Evolutionary conservation across 1,140 invertebrate species (phyloP).

Genomic region (Drosophila bocqueti): DNA sequence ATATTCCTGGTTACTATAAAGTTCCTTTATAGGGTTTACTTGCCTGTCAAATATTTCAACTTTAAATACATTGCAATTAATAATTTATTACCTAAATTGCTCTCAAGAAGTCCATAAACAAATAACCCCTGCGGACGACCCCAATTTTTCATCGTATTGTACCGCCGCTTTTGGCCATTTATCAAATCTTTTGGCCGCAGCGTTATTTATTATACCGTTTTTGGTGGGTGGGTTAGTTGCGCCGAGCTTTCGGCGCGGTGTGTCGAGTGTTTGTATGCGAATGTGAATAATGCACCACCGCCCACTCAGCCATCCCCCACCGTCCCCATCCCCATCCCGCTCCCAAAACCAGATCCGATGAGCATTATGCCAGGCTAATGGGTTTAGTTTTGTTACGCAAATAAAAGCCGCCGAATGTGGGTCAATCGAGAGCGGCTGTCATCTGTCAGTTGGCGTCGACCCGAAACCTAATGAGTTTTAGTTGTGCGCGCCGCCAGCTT

Average conservation of each 20-base stretch:
- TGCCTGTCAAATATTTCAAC: not conserved
- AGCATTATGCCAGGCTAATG: constrained; percentile 72
- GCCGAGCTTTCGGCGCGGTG: constrained; percentile 34
- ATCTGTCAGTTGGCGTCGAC: constrained; percentile 24
- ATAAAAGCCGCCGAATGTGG: constrained; percentile 75
- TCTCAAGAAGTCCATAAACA: not conserved
- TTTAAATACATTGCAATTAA: not conserved
- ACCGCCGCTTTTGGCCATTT: constrained; percentile 40
- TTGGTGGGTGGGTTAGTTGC: constrained; percentile 42
- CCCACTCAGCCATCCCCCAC: constrained; percentile 24
- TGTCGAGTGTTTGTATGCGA: constrained; percentile 27
- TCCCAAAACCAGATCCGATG: constrained; percentile 42
- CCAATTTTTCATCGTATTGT: constrained; percentile 29
- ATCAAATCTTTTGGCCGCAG: constrained; percentile 41
- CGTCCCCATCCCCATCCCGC: constrained; percentile 13
- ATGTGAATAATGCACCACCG: constrained; percentile 31
- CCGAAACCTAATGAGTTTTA: constrained; percentile 72
- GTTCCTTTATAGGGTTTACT: no score
- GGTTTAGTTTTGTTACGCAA: constrained; percentile 79
- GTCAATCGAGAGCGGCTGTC: constrained; percentile 54
- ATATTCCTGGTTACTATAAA: not conserved
- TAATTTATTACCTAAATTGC: not conserved
- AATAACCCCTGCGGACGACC: constrained; percentile 31
- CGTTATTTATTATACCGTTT: constrained; percentile 35
- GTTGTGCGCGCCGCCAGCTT: constrained; percentile 63